A percentile compares a stretch with the other conserved stretches of the same genome.
phyloP scores from a whole-genome alignment of 2,797 vertebrate species.

The Propithecus deckenii region DNA sequence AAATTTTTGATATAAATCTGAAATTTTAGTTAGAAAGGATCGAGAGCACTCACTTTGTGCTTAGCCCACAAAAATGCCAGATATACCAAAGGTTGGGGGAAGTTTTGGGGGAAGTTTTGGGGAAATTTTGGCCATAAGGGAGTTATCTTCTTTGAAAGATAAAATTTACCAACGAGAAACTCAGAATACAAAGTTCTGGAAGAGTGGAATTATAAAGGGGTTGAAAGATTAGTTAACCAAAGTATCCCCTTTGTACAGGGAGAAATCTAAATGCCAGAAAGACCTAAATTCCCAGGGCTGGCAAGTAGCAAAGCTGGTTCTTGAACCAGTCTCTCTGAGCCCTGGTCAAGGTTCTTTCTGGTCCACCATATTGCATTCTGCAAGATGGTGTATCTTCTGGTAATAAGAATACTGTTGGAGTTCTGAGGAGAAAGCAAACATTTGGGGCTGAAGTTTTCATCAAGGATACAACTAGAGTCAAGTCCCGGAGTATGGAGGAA shows the following conservation, averaged over 20 bases:
- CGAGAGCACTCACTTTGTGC: neutral
- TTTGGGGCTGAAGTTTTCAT: neutral
- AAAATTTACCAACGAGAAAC: slow-evolving; percentile 3
- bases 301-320: neutral
- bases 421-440: neutral
- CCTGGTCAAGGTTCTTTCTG: neutral
- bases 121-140: neutral
- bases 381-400: neutral
- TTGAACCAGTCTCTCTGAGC: neutral
- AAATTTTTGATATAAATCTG: neutral
- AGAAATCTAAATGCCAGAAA: slow-evolving; percentile 12
- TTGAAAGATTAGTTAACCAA: neutral
- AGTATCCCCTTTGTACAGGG: neutral
- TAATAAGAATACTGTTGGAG: neutral
- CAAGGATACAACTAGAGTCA: neutral
- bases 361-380: neutral
- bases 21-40: slow-evolving; percentile 46
- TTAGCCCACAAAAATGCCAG: neutral
- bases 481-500: neutral
- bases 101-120: slow-evolving; percentile 23
- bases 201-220: neutral
- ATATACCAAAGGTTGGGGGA: neutral
- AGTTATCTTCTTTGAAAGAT: neutral
- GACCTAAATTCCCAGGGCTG: neutral
- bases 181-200: slow-evolving; percentile 2